Conservation (phyloP, 2,888 invertebrate genomes). For the Hermaeophaga mercurialis region DNA sequence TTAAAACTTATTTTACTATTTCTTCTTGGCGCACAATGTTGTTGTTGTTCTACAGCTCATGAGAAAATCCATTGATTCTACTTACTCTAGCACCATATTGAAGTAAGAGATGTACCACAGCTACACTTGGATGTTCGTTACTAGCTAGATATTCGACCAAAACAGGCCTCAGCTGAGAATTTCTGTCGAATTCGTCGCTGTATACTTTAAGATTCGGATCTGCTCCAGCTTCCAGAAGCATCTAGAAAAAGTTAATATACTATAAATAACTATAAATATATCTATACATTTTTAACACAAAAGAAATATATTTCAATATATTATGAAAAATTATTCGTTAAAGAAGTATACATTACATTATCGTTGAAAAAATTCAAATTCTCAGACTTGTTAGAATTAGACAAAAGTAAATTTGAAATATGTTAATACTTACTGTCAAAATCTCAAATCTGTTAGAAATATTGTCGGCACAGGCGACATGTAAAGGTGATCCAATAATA, state of each 20-base stretch:
- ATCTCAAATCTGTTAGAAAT: constrained; percentile 67
- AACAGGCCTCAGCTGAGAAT: constrained; percentile 71
- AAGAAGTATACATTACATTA: too few species aligned
- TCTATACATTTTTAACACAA: not conserved
- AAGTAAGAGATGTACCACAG: constrained; percentile 71
- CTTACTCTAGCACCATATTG: constrained; percentile 75
- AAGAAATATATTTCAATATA: too few species aligned
- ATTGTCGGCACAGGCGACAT: constrained; percentile 82
- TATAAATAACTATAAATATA: constrained; percentile 13
- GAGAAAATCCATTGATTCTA: too few species aligned
- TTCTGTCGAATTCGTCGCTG: constrained; percentile 73
- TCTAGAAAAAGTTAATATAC: constrained; percentile 51
- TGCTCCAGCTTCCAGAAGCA: constrained; percentile 73
- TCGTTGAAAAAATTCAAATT: too few species aligned
- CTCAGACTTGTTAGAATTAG: too few species aligned
- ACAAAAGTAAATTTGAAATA: too few species aligned
- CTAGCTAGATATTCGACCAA: constrained; percentile 83
- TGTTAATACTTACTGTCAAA: constrained; percentile 46
- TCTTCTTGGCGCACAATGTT: too few species aligned
- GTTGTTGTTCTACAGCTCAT: too few species aligned
- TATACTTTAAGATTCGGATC: constrained; percentile 78
- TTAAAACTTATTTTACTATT: too few species aligned
- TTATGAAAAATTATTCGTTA: too few species aligned
- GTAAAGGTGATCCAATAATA: constrained; percentile 80
- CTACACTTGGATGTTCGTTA: constrained; percentile 69